Evolutionary conservation across 2,888 invertebrate genomes (phyloP).

Genomic region (Lycia hirtaria): DNA sequence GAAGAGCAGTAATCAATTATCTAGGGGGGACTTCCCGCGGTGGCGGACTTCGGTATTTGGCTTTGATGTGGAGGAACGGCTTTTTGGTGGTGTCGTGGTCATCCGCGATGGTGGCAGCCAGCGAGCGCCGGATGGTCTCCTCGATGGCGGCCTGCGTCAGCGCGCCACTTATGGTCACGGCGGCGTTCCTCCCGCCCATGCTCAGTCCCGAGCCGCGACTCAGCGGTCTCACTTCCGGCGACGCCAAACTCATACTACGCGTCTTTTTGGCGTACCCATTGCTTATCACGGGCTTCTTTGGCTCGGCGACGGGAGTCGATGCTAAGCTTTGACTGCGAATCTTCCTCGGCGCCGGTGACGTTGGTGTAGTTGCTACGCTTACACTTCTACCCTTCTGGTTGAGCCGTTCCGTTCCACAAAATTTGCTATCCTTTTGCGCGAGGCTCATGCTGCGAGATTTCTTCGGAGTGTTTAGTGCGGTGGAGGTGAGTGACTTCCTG

Average conservation of each 20-base stretch:
- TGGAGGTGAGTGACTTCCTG: slow-evolving; percentile 64
- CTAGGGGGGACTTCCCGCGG: slow-evolving; percentile 86
- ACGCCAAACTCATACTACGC: slow-evolving; percentile 75
- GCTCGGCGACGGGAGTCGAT: slow-evolving; percentile 66
- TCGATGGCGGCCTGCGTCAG: slow-evolving; percentile 81
- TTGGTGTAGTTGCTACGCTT: slow-evolving; percentile 63
- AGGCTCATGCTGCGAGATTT: slow-evolving; percentile 78
- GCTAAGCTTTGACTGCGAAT: slow-evolving; percentile 76
- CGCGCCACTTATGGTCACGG: slow-evolving; percentile 58
- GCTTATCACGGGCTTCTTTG: slow-evolving; percentile 55
- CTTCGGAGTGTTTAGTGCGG: slow-evolving; percentile 62
- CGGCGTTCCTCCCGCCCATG: slow-evolving; percentile 56
- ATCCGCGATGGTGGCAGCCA: slow-evolving; percentile 73
- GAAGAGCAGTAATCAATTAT: slow-evolving; percentile 73
- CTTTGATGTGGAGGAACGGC: slow-evolving; percentile 89
- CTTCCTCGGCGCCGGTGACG: slow-evolving; percentile 51
- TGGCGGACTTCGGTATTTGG: slow-evolving; percentile 90
- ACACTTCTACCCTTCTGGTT: slow-evolving; percentile 58
- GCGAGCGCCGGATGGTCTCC: slow-evolving; percentile 75
- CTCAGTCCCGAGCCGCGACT: slow-evolving; percentile 24
- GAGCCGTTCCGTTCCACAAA: slow-evolving; percentile 68
- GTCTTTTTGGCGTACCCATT: slow-evolving; percentile 68
- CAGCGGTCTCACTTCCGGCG: slow-evolving; percentile 60
- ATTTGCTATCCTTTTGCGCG: slow-evolving; percentile 63
- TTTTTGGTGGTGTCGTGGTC: slow-evolving; percentile 69